Conservation (phyloP, 2,888 invertebrate genomes). For the Hydraecia micacea region DNA sequence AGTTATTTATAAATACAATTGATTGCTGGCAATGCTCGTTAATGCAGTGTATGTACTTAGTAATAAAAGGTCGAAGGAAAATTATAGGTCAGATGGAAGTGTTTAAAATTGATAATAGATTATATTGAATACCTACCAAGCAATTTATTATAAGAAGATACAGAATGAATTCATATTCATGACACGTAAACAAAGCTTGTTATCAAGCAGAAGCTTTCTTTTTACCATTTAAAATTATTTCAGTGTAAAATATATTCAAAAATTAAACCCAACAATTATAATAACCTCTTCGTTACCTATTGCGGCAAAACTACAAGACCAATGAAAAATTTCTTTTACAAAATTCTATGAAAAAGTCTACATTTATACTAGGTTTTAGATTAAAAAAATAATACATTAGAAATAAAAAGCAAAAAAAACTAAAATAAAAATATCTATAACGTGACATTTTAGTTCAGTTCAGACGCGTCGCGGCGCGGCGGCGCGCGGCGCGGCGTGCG, state of each 20-base stretch:
- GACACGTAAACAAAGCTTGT: too few relatives aligned
- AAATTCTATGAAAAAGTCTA: neutral
- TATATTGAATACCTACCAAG: too few relatives aligned
- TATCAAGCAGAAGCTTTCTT: neutral
- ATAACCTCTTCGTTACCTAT: neutral
- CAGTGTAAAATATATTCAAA: too few relatives aligned
- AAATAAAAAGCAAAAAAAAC: too few relatives aligned
- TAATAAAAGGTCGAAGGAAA: neutral
- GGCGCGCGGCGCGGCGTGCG: conserved; percentile 13
- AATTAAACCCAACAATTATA: neutral
- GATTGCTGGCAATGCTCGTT: neutral
- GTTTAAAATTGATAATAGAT: too few relatives aligned
- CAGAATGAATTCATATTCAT: neutral
- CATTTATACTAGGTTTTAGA: neutral
- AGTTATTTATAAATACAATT: neutral
- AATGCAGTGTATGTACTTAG: neutral
- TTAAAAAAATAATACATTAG: too few relatives aligned
- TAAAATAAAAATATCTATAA: too few relatives aligned
- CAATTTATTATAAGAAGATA: neutral
- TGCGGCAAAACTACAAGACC: neutral
- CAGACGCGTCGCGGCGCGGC: conserved; percentile 1
- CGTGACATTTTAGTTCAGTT: conserved; percentile 18
- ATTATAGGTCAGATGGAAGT: neutral
- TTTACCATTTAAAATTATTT: neutral
- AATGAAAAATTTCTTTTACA: neutral